Evolutionary conservation across 2,797 vertebrate genomes (phyloP).

Genomic region (Eulemur albifrons): DNA sequence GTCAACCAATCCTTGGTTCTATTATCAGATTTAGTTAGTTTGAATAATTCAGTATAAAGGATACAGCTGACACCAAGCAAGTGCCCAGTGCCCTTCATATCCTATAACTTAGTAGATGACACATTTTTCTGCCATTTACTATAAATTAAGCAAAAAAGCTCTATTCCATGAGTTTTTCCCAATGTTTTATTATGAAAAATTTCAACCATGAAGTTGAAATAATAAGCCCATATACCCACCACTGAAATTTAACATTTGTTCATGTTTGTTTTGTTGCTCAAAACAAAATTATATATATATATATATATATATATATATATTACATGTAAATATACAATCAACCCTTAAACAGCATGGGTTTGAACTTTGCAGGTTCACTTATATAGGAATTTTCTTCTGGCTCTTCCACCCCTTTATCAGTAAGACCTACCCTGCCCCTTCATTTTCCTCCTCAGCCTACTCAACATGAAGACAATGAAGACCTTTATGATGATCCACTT

Average conservation of each 20-base stretch:
- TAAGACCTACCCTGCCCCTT: not conserved
- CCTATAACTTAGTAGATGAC: not conserved
- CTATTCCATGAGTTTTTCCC: not conserved
- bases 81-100: not conserved
- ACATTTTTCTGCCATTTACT: slow-evolving; percentile 1
- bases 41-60: not conserved
- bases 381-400: not conserved
- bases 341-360: not conserved
- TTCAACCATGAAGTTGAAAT: not conserved
- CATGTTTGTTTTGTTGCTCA: not conserved
- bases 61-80: not conserved
- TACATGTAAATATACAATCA: not conserved
- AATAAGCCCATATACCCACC: not conserved
- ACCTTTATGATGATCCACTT: not conserved
- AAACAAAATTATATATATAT: not conserved
- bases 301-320: not conserved
- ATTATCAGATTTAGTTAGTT: not conserved
- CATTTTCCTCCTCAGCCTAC: not conserved
- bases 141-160: not conserved
- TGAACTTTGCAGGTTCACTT: not conserved
- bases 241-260: slow-evolving; percentile 29
- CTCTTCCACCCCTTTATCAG: not conserved
- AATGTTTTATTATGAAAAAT: not conserved
- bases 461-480: not conserved
- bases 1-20: not conserved